These are phyloP conservation scores for Eurystomus glaucurus DNA, from an alignment of 2,797 vertebrate species.

Conservation along the genomic window DNA sequence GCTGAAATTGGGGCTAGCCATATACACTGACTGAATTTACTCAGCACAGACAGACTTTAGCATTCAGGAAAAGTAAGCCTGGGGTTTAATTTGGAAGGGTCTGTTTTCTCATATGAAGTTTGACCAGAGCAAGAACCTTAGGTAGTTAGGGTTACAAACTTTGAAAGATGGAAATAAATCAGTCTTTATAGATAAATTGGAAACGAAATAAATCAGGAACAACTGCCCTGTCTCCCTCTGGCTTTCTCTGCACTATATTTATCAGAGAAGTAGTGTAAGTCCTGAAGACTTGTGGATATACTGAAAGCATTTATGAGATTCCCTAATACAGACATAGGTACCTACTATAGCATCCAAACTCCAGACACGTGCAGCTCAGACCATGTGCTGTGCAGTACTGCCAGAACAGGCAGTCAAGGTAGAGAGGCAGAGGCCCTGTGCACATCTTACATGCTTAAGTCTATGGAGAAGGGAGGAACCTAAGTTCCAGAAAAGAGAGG, in stretches of 20 bases:
- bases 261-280: background rate
- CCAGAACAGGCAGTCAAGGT: background rate
- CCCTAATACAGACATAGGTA: background rate
- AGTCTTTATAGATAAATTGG: conserved; percentile 26
- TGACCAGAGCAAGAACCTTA: background rate
- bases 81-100: background rate
- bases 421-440: background rate
- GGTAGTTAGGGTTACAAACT: background rate
- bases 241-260: background rate
- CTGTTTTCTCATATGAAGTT: background rate
- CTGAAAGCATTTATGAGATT: background rate
- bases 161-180: conserved; percentile 22
- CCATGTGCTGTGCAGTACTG: accelerated
- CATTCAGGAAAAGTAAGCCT: background rate
- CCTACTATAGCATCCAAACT: background rate
- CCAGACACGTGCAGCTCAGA: background rate
- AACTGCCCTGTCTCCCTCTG: background rate
- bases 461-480: background rate
- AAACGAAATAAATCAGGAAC: background rate
- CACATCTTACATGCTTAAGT: background rate
- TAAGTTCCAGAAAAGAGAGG: background rate
- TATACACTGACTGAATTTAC: no score
- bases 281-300: background rate
- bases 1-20: background rate
- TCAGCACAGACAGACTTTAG: background rate